Conservation (phyloP, 1,140 invertebrate genomes). For the Hyles euphorbiae region DNA sequence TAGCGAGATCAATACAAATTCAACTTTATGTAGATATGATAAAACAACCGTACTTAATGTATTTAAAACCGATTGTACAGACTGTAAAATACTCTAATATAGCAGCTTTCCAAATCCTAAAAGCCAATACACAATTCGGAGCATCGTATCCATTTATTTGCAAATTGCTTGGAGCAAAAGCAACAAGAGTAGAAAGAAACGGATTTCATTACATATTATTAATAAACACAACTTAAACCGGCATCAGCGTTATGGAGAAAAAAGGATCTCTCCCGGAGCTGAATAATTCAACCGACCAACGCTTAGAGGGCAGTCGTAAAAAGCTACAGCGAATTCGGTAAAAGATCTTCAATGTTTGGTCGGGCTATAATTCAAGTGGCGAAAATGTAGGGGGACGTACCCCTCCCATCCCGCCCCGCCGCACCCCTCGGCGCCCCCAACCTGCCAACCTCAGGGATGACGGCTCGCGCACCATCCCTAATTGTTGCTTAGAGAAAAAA, state of each 20-base stretch:
- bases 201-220: constrained; percentile 30
- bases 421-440: constrained; percentile 18
- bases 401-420: constrained; percentile 14
- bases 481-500: constrained; percentile 57
- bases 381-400: constrained; percentile 63
- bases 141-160: too few relatives aligned
- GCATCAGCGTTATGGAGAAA: constrained; percentile 31
- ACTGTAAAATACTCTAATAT: too few relatives aligned
- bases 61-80: too few relatives aligned
- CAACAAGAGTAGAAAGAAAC: constrained; percentile 1
- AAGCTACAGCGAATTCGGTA: constrained; percentile 64
- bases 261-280: constrained; percentile 41
- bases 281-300: constrained; percentile 64
- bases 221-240: constrained; percentile 36
- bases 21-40: too few relatives aligned
- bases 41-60: too few relatives aligned
- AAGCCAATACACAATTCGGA: too few relatives aligned
- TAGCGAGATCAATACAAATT: too few relatives aligned
- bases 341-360: constrained; percentile 69
- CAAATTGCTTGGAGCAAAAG: too few relatives aligned
- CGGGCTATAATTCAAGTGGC: constrained; percentile 66
- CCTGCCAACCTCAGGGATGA: constrained; percentile 46
- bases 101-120: too few relatives aligned
- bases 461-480: constrained; percentile 42
- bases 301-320: constrained; percentile 65